Evolutionary conservation across 2,797 vertebrate species (phyloP), one percentile per base, ranked within the genome.

Genomic region (Gorsachius magnificus): DNA sequence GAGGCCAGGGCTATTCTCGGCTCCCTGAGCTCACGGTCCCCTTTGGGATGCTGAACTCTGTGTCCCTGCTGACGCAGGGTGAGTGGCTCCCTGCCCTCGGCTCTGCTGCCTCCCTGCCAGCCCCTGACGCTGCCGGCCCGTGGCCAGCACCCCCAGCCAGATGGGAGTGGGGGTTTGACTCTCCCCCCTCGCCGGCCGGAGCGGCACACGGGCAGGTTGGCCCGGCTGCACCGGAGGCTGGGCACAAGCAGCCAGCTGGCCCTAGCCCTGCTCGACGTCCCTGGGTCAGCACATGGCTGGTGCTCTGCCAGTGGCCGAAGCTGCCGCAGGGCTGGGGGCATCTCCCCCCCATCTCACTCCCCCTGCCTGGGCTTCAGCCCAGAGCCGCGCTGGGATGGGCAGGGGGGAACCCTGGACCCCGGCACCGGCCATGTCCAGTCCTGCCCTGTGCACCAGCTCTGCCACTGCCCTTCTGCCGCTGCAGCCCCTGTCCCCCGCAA

Each of bases 1-100:
- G 94, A 95, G 83, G 75, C 72, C 88, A 22, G 78, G 76, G 43
- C 94, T 96, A 95, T 96, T 95, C 96, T 75, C 6, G 53, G 88
- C 56, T 78, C 66, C 92, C 81, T 94, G 95, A 96, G 93, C 83
- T 96, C 96, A 97, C 2, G 2, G 74, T 78, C 43, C 50, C 86
- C 77, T 68, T 87, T 2, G 8, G 90, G 92, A 90, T 4, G 1
- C 80, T 45, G 83, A 66, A 29, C 50, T 75, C 60, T 4, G 65
- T 1, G 12, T 28, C 77, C 74, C 86, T 6, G 10, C 58, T 90
- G 92, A 85, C 38, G 35, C 56, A 28, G 61, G 76, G 35, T 1
- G 6, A 29, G 58, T 3, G 4, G 24, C 66, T 84, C 78, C 58
- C 50, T 21, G 81, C 31, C 63, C 48, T 11, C 0, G 0, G 41